Base-by-base conservation (phyloP, 2,888 invertebrate genomes). In the Alloplasta piceator region DNA sequence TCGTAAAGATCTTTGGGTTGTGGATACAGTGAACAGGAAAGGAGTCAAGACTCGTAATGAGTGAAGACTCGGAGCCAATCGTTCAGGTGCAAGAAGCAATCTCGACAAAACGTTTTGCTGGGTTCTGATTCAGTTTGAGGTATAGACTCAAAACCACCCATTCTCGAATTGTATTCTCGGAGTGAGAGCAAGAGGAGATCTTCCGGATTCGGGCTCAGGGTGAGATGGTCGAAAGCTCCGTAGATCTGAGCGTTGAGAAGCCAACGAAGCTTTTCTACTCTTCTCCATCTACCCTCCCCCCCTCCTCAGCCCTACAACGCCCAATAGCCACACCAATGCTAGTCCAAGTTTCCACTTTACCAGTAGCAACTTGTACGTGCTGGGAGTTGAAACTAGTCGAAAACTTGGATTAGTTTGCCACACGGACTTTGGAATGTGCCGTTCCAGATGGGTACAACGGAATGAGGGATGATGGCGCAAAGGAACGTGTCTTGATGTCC, bases 321-420 rank as follows among this genome's bases (percentile, higher is more conserved):
- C 73, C 61, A 68, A 63, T 70, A 70, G 68, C 52, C 66, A 70
- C 64, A 55, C 70, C 79, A 70, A 56, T 74, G 67, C 73, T 60
- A 60, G 76, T 81, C 77, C 77, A 56, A 84, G 83, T 82, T 85
- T 86, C 83, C 83, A 83, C 84, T 85, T 85, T 81, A 73, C 76
- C 64, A 78, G 46, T 63, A 41, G 43, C 68, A 78, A 70, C 75
- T 78, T 79, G 79, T 64, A 80, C 76, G 77, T 78, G 76, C 52
- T 39, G 63, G 52, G 46, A 26, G 26, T 26, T 50, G 81, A 80
- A 83, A 83, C 86, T 86, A 82, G 82, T 80, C 61, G 75, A 86
- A 85, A 89, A 89, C 87, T 89, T 89, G 87, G 82, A 89, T 89
- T 89, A 88, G 89, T 89, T 88, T 87, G 86, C 84, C 77, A 76